phyloP scores from a whole-genome alignment of 1,140 invertebrate genomes.

The Ylistrum balloti region DNA sequence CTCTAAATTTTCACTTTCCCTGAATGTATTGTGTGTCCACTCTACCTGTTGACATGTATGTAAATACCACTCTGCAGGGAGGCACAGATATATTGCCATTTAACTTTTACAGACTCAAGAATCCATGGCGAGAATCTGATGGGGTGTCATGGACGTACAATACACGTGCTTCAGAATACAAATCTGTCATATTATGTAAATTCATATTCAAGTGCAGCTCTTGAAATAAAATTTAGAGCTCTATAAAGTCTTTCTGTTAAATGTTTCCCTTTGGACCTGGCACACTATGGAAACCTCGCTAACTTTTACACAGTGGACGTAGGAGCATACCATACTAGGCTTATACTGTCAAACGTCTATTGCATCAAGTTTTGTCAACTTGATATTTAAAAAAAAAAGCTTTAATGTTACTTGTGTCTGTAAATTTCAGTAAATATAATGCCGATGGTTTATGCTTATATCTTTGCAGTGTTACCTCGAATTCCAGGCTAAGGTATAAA shows the following conservation, averaged over 20 bases:
- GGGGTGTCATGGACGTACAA: not conserved
- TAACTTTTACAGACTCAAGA: not conserved
- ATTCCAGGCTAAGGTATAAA: too few relatives aligned
- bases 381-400: not conserved
- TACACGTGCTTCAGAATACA: conserved; percentile 38
- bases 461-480: too few relatives aligned
- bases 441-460: too few relatives aligned
- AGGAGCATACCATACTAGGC: not conserved
- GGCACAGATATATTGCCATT: conserved; percentile 18
- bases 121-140: not conserved
- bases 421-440: too few relatives aligned
- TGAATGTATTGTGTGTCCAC: conserved; percentile 7
- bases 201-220: conserved; percentile 38
- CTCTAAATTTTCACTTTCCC: conserved; percentile 19
- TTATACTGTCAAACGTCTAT: not conserved
- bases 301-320: not conserved
- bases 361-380: not conserved
- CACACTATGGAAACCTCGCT: not conserved
- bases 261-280: not conserved
- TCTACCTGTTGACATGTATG: conserved; percentile 3
- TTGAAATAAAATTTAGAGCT: not conserved
- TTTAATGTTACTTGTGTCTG: too few relatives aligned
- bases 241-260: not conserved
- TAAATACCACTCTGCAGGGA: not conserved
- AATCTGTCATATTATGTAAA: conserved; percentile 28